Conservation (phyloP, 2,113 vertebrate genomes). For the Nycticebus coucang region DNA sequence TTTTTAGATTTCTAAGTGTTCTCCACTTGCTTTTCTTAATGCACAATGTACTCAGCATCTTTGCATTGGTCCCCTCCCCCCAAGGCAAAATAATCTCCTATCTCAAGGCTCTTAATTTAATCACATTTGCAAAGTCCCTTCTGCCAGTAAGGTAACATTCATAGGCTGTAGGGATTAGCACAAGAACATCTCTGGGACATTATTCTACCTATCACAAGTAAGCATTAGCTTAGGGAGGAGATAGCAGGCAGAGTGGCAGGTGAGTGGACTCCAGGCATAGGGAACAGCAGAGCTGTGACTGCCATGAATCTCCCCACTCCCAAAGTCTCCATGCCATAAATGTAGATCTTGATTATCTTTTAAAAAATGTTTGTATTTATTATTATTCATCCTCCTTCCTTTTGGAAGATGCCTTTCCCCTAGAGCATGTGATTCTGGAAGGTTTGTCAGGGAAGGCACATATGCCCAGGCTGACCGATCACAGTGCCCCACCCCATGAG, state of each 20-base stretch:
- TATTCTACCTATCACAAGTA: background rate
- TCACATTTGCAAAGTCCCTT: background rate
- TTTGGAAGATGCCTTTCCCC: background rate
- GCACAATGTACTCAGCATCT: background rate
- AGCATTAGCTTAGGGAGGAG: background rate
- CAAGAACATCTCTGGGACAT: background rate
- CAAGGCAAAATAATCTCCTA: background rate
- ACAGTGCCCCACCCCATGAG: background rate
- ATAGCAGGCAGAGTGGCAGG: no score
- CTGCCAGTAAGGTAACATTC: background rate
- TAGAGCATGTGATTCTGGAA: background rate
- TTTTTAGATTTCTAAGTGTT: no score
- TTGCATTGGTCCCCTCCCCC: background rate
- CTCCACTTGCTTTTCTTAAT: background rate
- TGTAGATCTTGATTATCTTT: background rate
- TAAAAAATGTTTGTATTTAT: background rate
- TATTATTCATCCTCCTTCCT: background rate
- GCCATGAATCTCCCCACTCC: background rate
- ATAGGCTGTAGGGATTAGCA: background rate
- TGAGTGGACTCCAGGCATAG: background rate
- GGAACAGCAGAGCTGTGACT: background rate
- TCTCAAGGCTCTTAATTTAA: constrained; percentile 5
- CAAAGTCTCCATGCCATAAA: background rate
- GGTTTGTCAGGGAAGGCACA: background rate
- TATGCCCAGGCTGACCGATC: background rate